phyloP scores from a whole-genome alignment of 2,888 invertebrate species.

The Lobophora halterata region DNA sequence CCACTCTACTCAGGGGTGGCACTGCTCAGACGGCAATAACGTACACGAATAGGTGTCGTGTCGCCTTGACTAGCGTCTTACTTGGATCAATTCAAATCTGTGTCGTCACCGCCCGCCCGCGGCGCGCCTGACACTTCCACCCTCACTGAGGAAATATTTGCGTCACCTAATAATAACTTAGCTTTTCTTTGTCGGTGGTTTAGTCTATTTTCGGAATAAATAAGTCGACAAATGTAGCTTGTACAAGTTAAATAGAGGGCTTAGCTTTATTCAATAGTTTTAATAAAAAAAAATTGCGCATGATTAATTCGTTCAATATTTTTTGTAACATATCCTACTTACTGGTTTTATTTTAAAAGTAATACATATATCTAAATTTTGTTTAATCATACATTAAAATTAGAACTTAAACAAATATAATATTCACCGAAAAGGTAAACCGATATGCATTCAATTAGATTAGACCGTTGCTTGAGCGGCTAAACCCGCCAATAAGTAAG shows the following conservation, averaged over 20 bases:
- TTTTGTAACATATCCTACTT: too few relatives aligned
- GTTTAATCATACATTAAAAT: too few relatives aligned
- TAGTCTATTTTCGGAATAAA: conserved; percentile 5
- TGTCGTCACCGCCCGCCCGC: conserved; percentile 50
- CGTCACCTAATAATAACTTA: conserved; percentile 23
- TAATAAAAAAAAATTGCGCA: too few relatives aligned
- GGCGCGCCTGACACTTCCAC: conserved; percentile 33
- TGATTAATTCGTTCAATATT: too few relatives aligned
- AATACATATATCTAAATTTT: too few relatives aligned
- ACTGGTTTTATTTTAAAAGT: too few relatives aligned
- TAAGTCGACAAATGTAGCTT: conserved; percentile 10
- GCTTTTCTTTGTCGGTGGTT: conserved; percentile 25
- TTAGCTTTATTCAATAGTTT: too few relatives aligned
- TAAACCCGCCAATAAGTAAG: conserved; percentile 76
- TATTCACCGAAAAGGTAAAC: conserved; percentile 50
- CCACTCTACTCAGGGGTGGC: conserved; percentile 60
- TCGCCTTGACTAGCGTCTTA: conserved; percentile 47
- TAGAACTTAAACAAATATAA: too few relatives aligned
- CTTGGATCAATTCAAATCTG: conserved; percentile 66
- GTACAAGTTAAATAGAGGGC: too few relatives aligned
- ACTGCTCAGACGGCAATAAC: conserved; percentile 62
- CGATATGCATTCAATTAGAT: conserved; percentile 71
- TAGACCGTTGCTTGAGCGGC: conserved; percentile 67
- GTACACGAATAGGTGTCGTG: conserved; percentile 62
- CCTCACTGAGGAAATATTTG: conserved; percentile 36